phyloP scores from a whole-genome alignment of 1,140 invertebrate species.

The Bactericera cockerelli region DNA sequence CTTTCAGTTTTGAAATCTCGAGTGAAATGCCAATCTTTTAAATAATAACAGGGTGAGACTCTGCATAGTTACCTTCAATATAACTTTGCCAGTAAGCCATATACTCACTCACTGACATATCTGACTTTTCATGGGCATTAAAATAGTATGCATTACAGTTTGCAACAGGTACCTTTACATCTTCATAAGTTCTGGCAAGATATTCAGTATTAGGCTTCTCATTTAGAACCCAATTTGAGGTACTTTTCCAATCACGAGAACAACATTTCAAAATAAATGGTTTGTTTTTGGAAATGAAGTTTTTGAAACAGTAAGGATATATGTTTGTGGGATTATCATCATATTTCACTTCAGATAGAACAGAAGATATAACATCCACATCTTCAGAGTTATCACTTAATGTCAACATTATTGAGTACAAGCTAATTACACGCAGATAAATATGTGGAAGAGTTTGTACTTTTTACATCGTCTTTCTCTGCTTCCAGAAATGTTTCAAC shows the following conservation, averaged over 20 bases:
- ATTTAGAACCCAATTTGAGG: slow-evolving; percentile 14
- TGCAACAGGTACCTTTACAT: slow-evolving; percentile 50
- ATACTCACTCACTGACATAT: slow-evolving; percentile 49
- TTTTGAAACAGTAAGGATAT: slow-evolving; percentile 38
- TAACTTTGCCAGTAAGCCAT: slow-evolving; percentile 46
- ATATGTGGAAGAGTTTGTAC: not conserved
- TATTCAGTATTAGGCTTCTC: slow-evolving; percentile 43
- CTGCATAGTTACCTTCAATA: slow-evolving; percentile 29
- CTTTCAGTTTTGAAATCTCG: slow-evolving; percentile 44
- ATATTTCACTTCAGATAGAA: not conserved
- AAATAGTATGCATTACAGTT: slow-evolving; percentile 56
- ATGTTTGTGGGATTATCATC: not conserved
- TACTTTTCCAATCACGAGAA: slow-evolving; percentile 14
- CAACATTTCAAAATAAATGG: slow-evolving; percentile 48
- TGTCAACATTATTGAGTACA: not conserved
- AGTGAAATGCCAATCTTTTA: slow-evolving; percentile 68
- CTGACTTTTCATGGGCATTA: slow-evolving; percentile 52
- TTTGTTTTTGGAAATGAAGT: slow-evolving; percentile 40
- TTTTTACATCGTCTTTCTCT: not conserved
- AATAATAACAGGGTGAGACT: slow-evolving; percentile 33
- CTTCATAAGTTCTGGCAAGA: slow-evolving; percentile 39
- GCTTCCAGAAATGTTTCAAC: slow-evolving; percentile 26
- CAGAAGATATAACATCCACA: not conserved
- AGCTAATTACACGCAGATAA: not conserved
- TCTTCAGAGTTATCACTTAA: not conserved